A percentile compares a stretch with the other conserved stretches of the same genome.
Evolutionary conservation across 2,113 vertebrate species (phyloP).

Genomic region (Odobenus rosmarus): DNA sequence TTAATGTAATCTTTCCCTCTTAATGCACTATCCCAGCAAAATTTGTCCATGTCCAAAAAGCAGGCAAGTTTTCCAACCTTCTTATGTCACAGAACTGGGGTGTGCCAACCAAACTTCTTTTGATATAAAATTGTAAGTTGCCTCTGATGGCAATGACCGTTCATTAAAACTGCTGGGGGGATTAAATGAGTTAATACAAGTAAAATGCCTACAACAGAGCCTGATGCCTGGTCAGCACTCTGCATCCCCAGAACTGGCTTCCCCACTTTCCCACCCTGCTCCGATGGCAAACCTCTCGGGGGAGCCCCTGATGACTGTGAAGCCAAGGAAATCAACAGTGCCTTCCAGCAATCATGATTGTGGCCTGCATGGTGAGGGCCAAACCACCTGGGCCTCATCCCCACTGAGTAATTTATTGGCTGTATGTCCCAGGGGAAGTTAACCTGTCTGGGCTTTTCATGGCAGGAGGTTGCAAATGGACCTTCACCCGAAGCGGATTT

Average conservation of each 20-base stretch:
- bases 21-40: conserved; percentile 82
- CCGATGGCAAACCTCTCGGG: not conserved
- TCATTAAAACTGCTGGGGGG: conserved; percentile 50
- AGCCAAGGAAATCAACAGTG: not conserved
- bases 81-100: conserved; percentile 92
- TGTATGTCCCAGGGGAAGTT: not conserved
- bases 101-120: conserved; percentile 86
- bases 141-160: conserved; percentile 89
- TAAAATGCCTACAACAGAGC: not conserved
- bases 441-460: not conserved
- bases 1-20: conserved; percentile 84
- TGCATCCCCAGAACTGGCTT: not conserved
- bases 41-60: conserved; percentile 86
- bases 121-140: conserved; percentile 83
- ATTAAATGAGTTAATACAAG: not conserved
- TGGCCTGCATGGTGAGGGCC: not conserved
- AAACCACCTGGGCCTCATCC: not conserved
- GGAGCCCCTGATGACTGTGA: not conserved
- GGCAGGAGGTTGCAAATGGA: not conserved
- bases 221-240: not conserved
- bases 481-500: not conserved
- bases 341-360: not conserved
- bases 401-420: not conserved
- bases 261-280: not conserved
- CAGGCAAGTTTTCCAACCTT: conserved; percentile 85